These are phyloP conservation scores for western clawed frog (Xenopus tropicalis) DNA, from an alignment of 2,113 vertebrate genomes.

Conservation along the genomic window DNA sequence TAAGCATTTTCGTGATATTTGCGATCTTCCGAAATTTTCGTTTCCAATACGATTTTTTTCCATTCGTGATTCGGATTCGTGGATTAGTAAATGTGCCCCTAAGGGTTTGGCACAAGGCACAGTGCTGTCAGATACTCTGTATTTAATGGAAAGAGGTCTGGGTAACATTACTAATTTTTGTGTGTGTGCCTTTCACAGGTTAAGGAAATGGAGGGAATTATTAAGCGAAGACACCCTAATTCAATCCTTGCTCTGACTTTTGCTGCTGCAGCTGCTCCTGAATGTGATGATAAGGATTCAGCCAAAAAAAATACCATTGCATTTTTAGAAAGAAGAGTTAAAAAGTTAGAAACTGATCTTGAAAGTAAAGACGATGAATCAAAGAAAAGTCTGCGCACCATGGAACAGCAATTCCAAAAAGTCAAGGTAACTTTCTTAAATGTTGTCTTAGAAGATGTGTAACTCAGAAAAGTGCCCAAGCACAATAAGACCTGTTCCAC, in stretches of 20 bases:
- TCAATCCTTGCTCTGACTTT: slow-evolving; percentile 86
- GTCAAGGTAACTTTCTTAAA: slow-evolving; percentile 73
- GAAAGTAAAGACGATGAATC: slow-evolving; percentile 86
- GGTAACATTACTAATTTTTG: too few species aligned
- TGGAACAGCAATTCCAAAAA: slow-evolving; percentile 89
- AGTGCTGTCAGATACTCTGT: too few species aligned
- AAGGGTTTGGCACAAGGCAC: too few species aligned
- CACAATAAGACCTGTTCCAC: too few species aligned
- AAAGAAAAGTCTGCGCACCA: slow-evolving; percentile 78
- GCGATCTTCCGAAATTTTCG: too few species aligned
- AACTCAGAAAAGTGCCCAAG: too few species aligned
- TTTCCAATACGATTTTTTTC: too few species aligned
- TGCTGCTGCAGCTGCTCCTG: slow-evolving; percentile 73
- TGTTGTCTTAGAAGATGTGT: too few species aligned
- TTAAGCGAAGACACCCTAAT: slow-evolving; percentile 81
- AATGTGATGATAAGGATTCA: slow-evolving; percentile 43
- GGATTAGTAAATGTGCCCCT: too few species aligned
- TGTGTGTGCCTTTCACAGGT: slow-evolving; percentile 63
- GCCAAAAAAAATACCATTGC: slow-evolving; percentile 59
- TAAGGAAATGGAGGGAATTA: slow-evolving; percentile 87
- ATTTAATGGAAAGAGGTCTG: too few species aligned
- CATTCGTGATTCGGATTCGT: too few species aligned
- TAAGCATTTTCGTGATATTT: too few species aligned
- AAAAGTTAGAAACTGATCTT: slow-evolving; percentile 83
- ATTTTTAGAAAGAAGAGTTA: slow-evolving; percentile 81